Percentiles rank a stretch among this genome's conserved stretches.
Evolutionary conservation across 2,113 vertebrate genomes (phyloP).

Genomic region (Cottus gobio): DNA sequence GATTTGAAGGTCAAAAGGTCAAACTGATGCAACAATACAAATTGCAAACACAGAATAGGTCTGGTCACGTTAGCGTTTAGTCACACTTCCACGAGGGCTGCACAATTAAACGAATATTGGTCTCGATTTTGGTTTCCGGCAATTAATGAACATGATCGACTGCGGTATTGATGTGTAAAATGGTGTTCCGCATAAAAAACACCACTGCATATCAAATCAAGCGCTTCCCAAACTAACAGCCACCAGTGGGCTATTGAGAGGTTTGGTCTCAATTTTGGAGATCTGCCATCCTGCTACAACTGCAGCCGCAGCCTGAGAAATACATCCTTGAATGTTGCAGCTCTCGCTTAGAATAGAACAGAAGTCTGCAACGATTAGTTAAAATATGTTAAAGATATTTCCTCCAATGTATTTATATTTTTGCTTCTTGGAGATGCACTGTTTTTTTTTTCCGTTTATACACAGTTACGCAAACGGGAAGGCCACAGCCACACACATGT

Average conservation of each 20-base stretch:
- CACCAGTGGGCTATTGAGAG: background rate
- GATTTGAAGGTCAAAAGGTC: constrained; percentile 15
- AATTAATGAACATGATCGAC: background rate
- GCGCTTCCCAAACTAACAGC: background rate
- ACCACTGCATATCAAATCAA: background rate
- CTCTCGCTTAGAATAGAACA: background rate
- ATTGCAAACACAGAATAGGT: background rate
- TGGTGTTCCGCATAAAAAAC: background rate
- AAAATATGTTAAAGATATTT: too few relatives aligned
- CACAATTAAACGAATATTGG: background rate
- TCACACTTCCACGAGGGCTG: background rate
- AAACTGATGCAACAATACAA: background rate
- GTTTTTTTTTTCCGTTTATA: too few relatives aligned
- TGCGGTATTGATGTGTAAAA: background rate
- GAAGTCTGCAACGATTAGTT: background rate
- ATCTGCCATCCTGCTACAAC: background rate
- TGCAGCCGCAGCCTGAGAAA: background rate
- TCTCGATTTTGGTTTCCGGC: background rate
- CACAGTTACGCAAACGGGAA: background rate
- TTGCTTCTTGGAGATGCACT: background rate
- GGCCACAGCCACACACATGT: background rate
- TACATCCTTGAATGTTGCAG: background rate
- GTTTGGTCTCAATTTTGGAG: background rate
- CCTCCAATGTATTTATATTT: background rate
- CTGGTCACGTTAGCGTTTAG: background rate